A percentile compares a stretch with the other conserved stretches of the same genome.
Evolutionary conservation across 1,140 invertebrate genomes (phyloP).

Genomic region (Anoplophora glabripennis): DNA sequence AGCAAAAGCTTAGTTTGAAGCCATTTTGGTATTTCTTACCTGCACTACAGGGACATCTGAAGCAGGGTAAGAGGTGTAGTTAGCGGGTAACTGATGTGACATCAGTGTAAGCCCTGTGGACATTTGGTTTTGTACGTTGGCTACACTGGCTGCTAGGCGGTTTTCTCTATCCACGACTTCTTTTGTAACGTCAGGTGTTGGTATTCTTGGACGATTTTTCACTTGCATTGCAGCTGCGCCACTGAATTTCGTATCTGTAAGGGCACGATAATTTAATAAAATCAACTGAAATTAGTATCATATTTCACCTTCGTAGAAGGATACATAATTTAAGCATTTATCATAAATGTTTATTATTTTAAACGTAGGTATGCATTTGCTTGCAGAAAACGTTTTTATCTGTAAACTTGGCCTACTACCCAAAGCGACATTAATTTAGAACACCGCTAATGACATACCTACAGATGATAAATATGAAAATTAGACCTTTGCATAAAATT

Average conservation of each 20-base stretch:
- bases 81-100: conserved; percentile 55
- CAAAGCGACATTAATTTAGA: too few species aligned
- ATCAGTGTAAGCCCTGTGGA: conserved; percentile 59
- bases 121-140: conserved; percentile 30
- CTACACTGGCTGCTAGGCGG: conserved; percentile 49
- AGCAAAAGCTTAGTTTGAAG: too few species aligned
- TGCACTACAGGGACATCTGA: conserved; percentile 67
- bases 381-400: too few species aligned
- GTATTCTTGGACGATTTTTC: conserved; percentile 76
- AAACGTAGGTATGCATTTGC: too few species aligned
- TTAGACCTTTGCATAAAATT: too few species aligned
- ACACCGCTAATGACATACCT: too few species aligned
- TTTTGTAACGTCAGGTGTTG: conserved; percentile 81
- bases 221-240: conserved; percentile 58
- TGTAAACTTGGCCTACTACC: too few species aligned
- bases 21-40: conserved; percentile 11
- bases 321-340: too few species aligned
- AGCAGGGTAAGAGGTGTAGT: conserved; percentile 52
- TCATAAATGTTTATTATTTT: too few species aligned
- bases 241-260: conserved; percentile 29
- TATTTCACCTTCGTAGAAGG: too few species aligned
- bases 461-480: too few species aligned
- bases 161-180: conserved; percentile 70
- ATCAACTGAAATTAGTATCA: neutral
- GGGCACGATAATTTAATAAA: neutral